phyloP scores from a whole-genome alignment of 2,888 invertebrate species.

The Drosophila austrosaltans region DNA sequence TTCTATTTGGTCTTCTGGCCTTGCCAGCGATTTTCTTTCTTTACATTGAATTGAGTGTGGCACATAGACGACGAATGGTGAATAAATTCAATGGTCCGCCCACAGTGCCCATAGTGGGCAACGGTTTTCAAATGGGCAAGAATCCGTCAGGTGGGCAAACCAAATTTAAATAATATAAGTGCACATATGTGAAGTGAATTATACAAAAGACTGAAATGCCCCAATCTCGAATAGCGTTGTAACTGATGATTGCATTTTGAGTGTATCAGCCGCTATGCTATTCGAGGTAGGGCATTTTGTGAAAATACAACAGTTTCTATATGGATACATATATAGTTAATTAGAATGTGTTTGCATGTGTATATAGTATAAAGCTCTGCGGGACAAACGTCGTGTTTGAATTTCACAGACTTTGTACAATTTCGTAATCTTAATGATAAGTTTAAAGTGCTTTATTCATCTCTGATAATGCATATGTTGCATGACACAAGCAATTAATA shows the following conservation, averaged over 20 bases:
- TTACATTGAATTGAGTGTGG: slow-evolving; percentile 57
- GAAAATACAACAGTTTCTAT: slow-evolving; percentile 29
- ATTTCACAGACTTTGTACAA: background rate
- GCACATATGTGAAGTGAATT: background rate
- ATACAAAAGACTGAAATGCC: slow-evolving; percentile 24
- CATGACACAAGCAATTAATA: background rate
- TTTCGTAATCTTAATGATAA: slow-evolving; percentile 1
- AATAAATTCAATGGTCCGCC: slow-evolving; percentile 72
- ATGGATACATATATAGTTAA: background rate
- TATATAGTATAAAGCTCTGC: background rate
- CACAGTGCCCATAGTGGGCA: slow-evolving; percentile 77
- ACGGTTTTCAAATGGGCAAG: slow-evolving; percentile 75
- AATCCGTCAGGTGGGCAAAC: slow-evolving; percentile 71
- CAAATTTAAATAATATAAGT: background rate
- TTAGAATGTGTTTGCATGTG: background rate
- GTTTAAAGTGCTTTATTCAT: background rate
- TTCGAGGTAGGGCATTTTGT: slow-evolving; percentile 47
- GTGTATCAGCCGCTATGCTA: slow-evolving; percentile 50
- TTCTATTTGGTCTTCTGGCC: slow-evolving; percentile 46
- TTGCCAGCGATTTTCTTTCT: slow-evolving; percentile 57
- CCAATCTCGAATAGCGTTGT: slow-evolving; percentile 64
- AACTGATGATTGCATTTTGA: slow-evolving; percentile 39
- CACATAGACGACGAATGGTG: slow-evolving; percentile 50
- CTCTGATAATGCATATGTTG: background rate
- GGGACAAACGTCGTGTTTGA: background rate